Conservation (phyloP, 2,797 vertebrate genomes). For the Buphagus erythrorhynchus region DNA sequence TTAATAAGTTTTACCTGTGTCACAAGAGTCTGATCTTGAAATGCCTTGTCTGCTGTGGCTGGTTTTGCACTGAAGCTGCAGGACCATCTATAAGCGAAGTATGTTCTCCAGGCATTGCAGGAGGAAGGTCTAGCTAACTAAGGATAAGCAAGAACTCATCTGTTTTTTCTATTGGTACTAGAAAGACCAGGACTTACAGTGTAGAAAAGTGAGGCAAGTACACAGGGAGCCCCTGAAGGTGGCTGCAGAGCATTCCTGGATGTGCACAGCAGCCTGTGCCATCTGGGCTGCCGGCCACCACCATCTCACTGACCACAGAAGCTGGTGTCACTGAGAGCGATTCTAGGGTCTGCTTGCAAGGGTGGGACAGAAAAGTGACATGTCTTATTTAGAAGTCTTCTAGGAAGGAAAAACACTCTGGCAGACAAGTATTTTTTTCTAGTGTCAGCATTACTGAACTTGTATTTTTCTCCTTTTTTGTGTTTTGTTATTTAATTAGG, state of each 20-base stretch:
- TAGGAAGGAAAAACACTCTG: background rate
- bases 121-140: background rate
- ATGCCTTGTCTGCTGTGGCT: background rate
- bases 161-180: fast-evolving
- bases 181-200: background rate
- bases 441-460: background rate
- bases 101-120: fast-evolving
- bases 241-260: background rate
- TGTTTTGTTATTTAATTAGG: constrained; percentile 50
- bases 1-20: background rate
- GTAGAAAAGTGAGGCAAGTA: background rate
- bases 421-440: background rate
- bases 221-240: background rate
- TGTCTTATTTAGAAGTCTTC: background rate
- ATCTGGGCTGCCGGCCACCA: fast-evolving
- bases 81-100: background rate
- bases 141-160: background rate
- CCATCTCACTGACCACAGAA: background rate
- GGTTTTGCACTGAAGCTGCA: background rate
- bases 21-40: background rate
- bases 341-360: background rate
- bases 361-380: background rate
- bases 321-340: fast-evolving
- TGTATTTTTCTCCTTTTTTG: background rate
- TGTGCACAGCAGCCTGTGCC: background rate